Conservation (phyloP, 2,888 invertebrate genomes). For the Unio delphinus region DNA sequence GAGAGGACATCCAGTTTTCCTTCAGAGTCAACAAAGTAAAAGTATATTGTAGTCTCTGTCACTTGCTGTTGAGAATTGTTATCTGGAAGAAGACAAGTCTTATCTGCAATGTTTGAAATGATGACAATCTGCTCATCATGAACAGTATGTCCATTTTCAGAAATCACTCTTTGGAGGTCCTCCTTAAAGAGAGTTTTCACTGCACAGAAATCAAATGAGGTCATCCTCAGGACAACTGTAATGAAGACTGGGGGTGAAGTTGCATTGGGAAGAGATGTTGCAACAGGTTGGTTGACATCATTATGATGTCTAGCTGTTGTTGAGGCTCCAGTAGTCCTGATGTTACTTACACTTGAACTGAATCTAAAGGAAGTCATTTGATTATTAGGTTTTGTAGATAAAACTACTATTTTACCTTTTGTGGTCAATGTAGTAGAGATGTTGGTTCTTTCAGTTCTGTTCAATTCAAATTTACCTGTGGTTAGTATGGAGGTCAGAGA, state of each 20-base stretch:
- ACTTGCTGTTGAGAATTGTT: neutral
- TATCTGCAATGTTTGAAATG: neutral
- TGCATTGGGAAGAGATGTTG: neutral
- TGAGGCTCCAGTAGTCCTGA: too few species aligned
- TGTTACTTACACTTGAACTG: too few species aligned
- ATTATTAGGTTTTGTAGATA: too few species aligned
- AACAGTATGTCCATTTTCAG: slow-evolving; percentile 16
- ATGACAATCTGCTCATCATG: slow-evolving; percentile 6
- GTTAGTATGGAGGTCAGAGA: too few species aligned
- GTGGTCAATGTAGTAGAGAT: too few species aligned
- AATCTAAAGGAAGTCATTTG: too few species aligned
- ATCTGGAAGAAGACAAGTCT: slow-evolving; percentile 4
- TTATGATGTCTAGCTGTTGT: too few species aligned
- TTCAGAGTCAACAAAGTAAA: slow-evolving; percentile 49
- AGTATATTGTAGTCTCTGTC: slow-evolving; percentile 35
- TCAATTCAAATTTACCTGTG: too few species aligned
- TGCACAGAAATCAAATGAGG: slow-evolving; percentile 49
- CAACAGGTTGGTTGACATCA: too few species aligned
- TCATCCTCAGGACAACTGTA: slow-evolving; percentile 51
- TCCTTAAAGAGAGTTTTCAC: slow-evolving; percentile 24
- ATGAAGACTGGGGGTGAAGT: slow-evolving; percentile 43
- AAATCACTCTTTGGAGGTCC: slow-evolving; percentile 22
- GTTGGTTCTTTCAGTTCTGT: too few species aligned
- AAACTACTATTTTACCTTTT: too few species aligned
- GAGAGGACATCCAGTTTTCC: slow-evolving; percentile 48